These are phyloP conservation scores for Ophion slaviceki DNA, from an alignment of 2,888 invertebrate species.

Conservation along the genomic window DNA sequence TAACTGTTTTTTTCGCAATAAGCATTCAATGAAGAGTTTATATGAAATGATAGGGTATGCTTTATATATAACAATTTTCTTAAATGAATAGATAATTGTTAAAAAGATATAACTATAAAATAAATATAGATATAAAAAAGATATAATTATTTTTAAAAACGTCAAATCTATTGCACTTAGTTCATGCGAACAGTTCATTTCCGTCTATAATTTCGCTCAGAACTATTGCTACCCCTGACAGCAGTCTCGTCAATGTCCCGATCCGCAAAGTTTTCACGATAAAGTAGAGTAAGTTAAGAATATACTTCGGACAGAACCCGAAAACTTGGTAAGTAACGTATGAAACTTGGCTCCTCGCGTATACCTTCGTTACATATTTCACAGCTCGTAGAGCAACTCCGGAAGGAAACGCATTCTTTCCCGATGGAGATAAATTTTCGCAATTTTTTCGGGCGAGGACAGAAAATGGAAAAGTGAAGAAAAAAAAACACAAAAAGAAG, in stretches of 20 bases:
- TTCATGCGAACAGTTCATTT: no score
- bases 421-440: slow-evolving; percentile 19
- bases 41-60: no score
- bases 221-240: not conserved
- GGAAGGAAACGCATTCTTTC: not conserved
- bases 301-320: not conserved
- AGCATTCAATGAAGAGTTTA: no score
- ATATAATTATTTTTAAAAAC: no score
- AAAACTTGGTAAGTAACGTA: not conserved
- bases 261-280: not conserved
- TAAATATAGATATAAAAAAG: no score
- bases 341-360: not conserved
- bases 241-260: not conserved
- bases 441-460: slow-evolving; percentile 6
- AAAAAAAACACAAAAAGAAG: slow-evolving; percentile 40
- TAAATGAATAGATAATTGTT: no score
- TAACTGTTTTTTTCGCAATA: no score
- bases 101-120: no score
- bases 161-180: not conserved
- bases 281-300: not conserved
- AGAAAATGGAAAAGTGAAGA: not conserved
- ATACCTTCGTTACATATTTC: slow-evolving; percentile 18
- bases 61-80: no score
- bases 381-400: not conserved
- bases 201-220: not conserved